Percentiles rank a stretch among this genome's conserved stretches.
Evolutionary conservation across 2,113 vertebrate genomes (phyloP).

Genomic region (Ctenomys sociabilis): DNA sequence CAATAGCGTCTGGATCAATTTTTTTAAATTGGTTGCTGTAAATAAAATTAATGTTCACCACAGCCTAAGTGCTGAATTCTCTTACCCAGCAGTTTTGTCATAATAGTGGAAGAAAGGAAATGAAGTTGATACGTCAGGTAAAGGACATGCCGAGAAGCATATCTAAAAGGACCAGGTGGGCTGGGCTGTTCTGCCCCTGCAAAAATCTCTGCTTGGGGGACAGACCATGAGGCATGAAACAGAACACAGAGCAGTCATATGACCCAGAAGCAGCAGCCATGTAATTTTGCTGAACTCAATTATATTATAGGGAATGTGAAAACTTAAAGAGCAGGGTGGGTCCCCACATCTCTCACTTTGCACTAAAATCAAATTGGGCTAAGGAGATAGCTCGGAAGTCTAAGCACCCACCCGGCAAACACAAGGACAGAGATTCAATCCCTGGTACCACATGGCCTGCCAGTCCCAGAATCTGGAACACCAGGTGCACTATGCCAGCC

Average conservation of each 20-base stretch:
- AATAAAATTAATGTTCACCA: slow-evolving; percentile 62
- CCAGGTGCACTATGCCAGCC: no score
- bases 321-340: neutral
- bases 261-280: neutral
- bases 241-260: neutral
- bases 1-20: slow-evolving; percentile 41
- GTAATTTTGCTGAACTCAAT: neutral
- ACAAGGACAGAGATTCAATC: no score
- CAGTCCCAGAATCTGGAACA: no score
- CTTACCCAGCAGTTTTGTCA: neutral
- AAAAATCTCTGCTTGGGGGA: neutral
- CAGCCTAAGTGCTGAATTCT: neutral
- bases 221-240: neutral
- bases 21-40: slow-evolving; percentile 45
- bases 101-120: neutral
- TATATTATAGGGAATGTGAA: neutral
- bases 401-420: no score
- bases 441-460: no score
- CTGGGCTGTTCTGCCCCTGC: neutral
- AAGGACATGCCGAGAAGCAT: neutral
- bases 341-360: neutral
- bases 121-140: neutral
- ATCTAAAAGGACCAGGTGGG: neutral
- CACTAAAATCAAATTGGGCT: neutral
- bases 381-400: no score